Conservation (phyloP, 2,113 vertebrate species). For the Nyctereutes procyonoides region DNA sequence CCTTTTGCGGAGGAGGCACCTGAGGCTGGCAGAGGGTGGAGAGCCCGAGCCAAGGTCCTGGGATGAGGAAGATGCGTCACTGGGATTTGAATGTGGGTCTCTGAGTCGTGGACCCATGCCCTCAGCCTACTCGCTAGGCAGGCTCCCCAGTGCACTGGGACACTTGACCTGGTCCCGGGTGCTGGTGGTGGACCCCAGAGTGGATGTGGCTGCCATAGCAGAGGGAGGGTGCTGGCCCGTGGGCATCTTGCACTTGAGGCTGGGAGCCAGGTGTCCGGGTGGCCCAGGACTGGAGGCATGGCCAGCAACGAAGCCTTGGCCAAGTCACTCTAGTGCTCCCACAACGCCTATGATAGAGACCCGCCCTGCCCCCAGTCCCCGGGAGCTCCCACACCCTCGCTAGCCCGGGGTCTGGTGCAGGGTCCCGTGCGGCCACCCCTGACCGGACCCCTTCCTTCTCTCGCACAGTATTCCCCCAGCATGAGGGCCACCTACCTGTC, state of each 20-base stretch:
- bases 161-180: accelerated
- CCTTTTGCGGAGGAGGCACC: not conserved
- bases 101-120: not conserved
- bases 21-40: not conserved
- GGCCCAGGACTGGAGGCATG: too few species aligned
- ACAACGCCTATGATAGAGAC: not conserved
- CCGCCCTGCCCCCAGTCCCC: accelerated
- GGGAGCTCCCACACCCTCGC: not conserved
- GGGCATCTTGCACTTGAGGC: not conserved
- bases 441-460: slow-evolving; percentile 59
- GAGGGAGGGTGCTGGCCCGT: not conserved
- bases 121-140: not conserved
- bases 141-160: not conserved
- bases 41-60: not conserved
- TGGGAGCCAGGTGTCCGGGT: not conserved
- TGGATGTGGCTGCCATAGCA: accelerated
- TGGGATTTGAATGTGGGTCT: not conserved
- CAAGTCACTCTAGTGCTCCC: accelerated
- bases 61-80: not conserved
- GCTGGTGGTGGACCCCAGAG: too few species aligned
- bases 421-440: not conserved
- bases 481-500: slow-evolving; percentile 98
- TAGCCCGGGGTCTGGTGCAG: not conserved
- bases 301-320: not conserved
- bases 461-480: slow-evolving; percentile 94